Conservation (phyloP, 2,888 invertebrate genomes). For the Pseudococcus viburni region DNA sequence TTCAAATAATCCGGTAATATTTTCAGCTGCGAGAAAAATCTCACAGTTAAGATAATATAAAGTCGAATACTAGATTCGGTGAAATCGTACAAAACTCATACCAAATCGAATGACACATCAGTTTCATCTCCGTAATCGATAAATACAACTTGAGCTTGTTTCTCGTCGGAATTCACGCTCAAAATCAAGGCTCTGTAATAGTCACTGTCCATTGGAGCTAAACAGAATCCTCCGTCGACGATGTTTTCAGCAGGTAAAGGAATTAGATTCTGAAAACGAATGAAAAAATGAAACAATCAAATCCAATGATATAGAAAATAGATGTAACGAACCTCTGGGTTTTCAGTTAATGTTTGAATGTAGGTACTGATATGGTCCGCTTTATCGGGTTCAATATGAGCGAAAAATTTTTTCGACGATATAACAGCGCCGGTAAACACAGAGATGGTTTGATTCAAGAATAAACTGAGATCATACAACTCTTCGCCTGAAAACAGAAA, state of each 20-base stretch:
- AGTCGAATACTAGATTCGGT: neutral
- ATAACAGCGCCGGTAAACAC: conserved; percentile 72
- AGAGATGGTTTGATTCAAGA: conserved; percentile 72
- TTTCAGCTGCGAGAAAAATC: conserved; percentile 28
- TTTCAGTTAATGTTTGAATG: conserved; percentile 12
- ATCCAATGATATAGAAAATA: neutral
- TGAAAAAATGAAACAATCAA: neutral
- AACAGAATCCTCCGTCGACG: conserved; percentile 53
- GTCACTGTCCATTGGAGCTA: conserved; percentile 67
- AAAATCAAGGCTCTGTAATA: conserved; percentile 69
- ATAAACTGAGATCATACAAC: conserved; percentile 71
- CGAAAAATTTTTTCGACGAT: conserved; percentile 72
- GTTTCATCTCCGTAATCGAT: conserved; percentile 70
- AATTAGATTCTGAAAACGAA: conserved; percentile 50
- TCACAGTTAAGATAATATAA: neutral
- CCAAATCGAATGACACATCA: conserved; percentile 67
- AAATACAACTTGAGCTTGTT: conserved; percentile 68
- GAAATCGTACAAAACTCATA: conserved; percentile 59
- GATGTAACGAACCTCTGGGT: conserved; percentile 18
- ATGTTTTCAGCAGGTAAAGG: conserved; percentile 59
- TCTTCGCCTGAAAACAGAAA: conserved; percentile 67
- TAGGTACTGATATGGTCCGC: conserved; percentile 69
- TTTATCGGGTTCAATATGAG: conserved; percentile 72
- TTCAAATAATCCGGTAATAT: conserved; percentile 50
- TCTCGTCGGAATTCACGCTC: conserved; percentile 51